Base-by-base conservation (phyloP, 1,140 invertebrate species). In the Odontomachus brunneus region DNA sequence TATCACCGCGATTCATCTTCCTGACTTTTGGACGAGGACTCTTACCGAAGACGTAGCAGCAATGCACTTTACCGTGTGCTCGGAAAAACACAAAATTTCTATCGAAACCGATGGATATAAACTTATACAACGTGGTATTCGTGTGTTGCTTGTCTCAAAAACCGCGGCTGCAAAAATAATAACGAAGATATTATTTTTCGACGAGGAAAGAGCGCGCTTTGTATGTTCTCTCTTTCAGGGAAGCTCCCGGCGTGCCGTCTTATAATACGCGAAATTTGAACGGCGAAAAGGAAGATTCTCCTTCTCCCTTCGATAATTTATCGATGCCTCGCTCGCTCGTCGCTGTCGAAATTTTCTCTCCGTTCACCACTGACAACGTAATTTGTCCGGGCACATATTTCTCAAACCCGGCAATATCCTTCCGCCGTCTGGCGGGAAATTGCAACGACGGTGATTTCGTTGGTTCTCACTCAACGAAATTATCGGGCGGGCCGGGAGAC, bases 371-470 rank as follows among this genome's bases (percentile, higher is more conserved):
- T 33, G 65, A 59, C 75, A 57, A 57, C 17, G 75, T 80, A 80
- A 80, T 80, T 80, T 59, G 65, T 80, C 33, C 65, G 65, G 51
- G 29, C 65, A 71, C 65, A 80, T 76, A 76, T 80, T 80, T 80
- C 38, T 48, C 33, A 26, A 44, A 53, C 53, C 24, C n/a, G 26
- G 75, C 24, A 80, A 80, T 80, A 80, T 80, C 38, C 65, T 38
- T 71, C 33, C 14, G n/a, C 75, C n/a, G 51, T 71, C 63, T 71
- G 65, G 33, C 38, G 65, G 65, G 65, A 80, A 80, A 80, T 80
- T 80, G 75, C 65, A 80, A 44, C 65, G 65, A n/a, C 53, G 51
- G 38, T 57, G 75, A 80, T 80, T 80, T 33, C 65, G 65, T 29
- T 11, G 51, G 24, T 59, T 80, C 67, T 80, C 65, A 71, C 71